Evolutionary conservation across 2,888 invertebrate species (phyloP), one percentile per base, ranked within the genome.

Genomic region (Pterobdella sp.): DNA sequence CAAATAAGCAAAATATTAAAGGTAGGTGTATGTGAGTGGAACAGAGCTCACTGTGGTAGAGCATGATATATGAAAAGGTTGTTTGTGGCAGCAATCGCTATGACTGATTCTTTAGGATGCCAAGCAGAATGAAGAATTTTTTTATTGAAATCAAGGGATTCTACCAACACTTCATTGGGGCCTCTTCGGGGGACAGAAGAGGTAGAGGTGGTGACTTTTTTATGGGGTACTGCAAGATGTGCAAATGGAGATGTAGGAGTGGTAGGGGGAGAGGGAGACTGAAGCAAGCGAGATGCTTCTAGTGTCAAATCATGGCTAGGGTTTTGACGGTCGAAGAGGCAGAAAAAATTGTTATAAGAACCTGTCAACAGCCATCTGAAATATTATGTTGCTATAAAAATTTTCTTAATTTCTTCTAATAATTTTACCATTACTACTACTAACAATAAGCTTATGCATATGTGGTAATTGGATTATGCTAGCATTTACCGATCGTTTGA

Each of bases 321-420:
- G 80, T 90, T 89, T 10, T 65, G 34, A 78, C 93, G 89, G 85
- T 93, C 93, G 84, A 94, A 94, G 85, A 93, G 93, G 82, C 86
- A 90, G 88, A 97, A 98, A 89, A 98, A 96, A 86, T 98, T 98
- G 86, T 98, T 97, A 86, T 98, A 98, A 56, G 97, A 97, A 81
- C 98, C 98, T 74, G 98, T 98, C 92, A 98, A 94, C 81, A 98
- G 92, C 81, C 95, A 91, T 82, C 87, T 87, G 81, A 22, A 79
- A 83, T 75, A 72, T 73, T 76, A 76, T 74, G 66, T 7, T 7
- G 10, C 31, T 4, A 22, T 60, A 60, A 4, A 60, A n/a, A n/a
- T n/a, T n/a, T n/a, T n/a, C n/a, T n/a, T n/a, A n/a, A n/a, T n/a
- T n/a, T n/a, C n/a, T n/a, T n/a, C n/a, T n/a, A n/a, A n/a, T n/a